Evolutionary conservation across 2,888 invertebrate species (phyloP), one percentile per base, ranked within the genome.

Genomic region (Dicranocentrus wangi): DNA sequence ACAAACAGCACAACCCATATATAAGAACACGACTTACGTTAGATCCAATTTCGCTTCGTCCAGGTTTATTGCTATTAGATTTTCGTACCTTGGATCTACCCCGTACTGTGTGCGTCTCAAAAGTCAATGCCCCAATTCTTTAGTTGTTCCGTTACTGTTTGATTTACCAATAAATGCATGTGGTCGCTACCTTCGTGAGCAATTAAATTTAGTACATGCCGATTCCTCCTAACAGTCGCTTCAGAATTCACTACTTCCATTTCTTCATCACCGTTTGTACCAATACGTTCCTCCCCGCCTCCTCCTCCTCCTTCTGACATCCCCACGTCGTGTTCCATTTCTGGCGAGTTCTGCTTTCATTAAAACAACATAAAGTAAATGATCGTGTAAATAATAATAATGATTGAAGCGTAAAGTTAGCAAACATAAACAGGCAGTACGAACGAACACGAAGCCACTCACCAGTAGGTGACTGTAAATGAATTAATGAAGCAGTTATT

Each of bases 71-170:
- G 39, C 39, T 65, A 53, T 73, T 73, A 15, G 73, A 73, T 23
- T 65, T 73, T 10, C 73, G 28, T 32, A 32, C 53, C 19, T 73
- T 73, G 0, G 39, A 27, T 25, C 73, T 47, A 1, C 73, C 73
- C n/a, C 73, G 63, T 2, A 53, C 61, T 8, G 65, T 23, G 10
- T 28, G 39, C 3, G 53, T 1, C 23, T 73, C 73, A 1, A 65
- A 53, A 17, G n/a, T 73, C 65, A 23, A 73, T 55, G 0, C 73
- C 73, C 73, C 63, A 73, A 53, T 23, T 63, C 23, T 53, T 63
- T 17, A 73, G 25, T 17, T 73, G 73, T 23, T 73, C 73, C 17
- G 13, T 10, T 0, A 73, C 73, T n/a, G 63, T 25, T 23, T 23
- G 23, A 32, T 73, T 43, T 17, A 73, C 65, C 8, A 65, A n/a